Evolutionary conservation across 37 sponge, comb jelly and placozoan genomes (phyloP).

Genomic region (Amphimedon queenslandica): DNA sequence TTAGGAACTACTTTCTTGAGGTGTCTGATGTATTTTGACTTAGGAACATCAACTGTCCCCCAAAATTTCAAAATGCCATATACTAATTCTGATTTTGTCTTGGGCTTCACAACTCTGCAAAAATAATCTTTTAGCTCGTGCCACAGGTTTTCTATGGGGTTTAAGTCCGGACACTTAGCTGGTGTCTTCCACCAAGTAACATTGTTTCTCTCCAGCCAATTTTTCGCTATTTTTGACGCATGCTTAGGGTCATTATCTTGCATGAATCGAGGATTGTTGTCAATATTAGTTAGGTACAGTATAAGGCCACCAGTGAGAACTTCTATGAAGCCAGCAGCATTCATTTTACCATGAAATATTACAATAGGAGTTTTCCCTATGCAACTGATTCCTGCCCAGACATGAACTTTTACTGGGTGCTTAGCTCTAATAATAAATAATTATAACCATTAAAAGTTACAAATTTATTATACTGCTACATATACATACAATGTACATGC

Average conservation of each 20-base stretch:
- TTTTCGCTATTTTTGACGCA: conserved; percentile 12
- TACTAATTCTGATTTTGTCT: not conserved
- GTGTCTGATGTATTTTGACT: conserved; percentile 6
- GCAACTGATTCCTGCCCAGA: not conserved
- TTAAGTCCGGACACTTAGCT: conserved; percentile 22
- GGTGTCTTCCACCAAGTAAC: conserved; percentile 36
- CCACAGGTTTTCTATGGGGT: conserved; percentile 36
- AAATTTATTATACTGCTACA: too few species aligned
- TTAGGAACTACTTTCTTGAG: not conserved
- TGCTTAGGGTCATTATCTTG: conserved; percentile 35
- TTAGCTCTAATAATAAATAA: too few species aligned
- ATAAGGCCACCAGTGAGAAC: not conserved
- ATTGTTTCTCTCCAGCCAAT: conserved; percentile 6
- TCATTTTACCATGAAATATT: not conserved
- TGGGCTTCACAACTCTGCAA: not conserved
- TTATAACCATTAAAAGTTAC: too few species aligned
- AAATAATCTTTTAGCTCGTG: not conserved
- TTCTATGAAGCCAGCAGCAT: not conserved
- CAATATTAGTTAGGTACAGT: not conserved
- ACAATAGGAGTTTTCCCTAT: not conserved
- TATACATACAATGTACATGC: too few species aligned
- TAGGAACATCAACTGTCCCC: conserved; percentile 1
- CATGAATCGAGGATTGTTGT: conserved; percentile 3
- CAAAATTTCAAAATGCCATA: not conserved
- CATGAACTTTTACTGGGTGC: not conserved